Evolutionary conservation across 2,888 invertebrate species (phyloP), one percentile per base, ranked within the genome.

Genomic region (Punctoribates punctum): DNA sequence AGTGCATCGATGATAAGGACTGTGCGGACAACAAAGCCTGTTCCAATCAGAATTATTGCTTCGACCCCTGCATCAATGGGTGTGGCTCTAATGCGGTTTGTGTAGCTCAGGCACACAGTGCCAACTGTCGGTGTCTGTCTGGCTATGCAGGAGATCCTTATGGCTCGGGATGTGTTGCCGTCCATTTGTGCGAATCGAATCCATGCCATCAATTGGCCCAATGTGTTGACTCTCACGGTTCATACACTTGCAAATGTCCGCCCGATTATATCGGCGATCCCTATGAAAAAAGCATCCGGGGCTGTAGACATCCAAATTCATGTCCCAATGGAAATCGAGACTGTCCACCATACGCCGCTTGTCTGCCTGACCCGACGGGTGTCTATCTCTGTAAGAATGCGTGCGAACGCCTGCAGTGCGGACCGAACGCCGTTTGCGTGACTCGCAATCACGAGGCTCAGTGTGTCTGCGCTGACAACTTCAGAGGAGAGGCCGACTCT

Each of bases 61-160:
- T 88, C 81, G 91, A 93, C 83, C 93, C 94, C 0, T 94, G 94
- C 83, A 73, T 73, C 13, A 77, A 77, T 42, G 77, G 77, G 4
- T 95, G 95, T 84, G 95, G 94, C 0, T 84, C 91, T 29, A 94
- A 94, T 84, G 93, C 94, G 0, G 88, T 94, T 76, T 96, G 95
- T 82, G 94, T 93, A 83, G 95, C 95, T 85, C 85, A 95, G 74
- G 94, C 94, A 0, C 95, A 95, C 72, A 93, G 93, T 82, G 95
- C 94, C 85, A 87, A 89, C 81, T 96, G 96, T 85, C 87, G 89
- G 78, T 96, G 96, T 85, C 89, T 89, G 82, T 88, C 90, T 80
- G 94, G 94, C 13, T 92, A 88, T 82, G 88, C 88, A 79, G 93
- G 93, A 81, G 92, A 93, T 83, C 89, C 93, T 9, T 80, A 79